Evolutionary conservation across 2,113 vertebrate genomes (phyloP).

Genomic region (Sinocyclocheilus grahami): DNA sequence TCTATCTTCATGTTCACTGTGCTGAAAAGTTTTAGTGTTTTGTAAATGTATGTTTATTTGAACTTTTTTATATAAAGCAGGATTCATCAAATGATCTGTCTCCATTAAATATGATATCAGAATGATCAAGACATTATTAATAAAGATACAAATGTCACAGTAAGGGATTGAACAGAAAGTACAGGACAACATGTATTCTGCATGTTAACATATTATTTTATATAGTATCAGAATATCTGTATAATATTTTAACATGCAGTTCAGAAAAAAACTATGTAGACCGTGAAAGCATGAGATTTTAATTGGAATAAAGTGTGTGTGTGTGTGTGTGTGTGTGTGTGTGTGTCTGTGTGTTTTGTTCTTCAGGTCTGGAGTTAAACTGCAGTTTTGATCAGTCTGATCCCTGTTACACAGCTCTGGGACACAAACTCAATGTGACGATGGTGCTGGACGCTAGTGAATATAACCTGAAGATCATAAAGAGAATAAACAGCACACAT

Average conservation of each 20-base stretch:
- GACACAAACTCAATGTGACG: not conserved
- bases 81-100: not conserved
- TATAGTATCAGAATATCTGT: not conserved
- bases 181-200: not conserved
- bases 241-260: not conserved
- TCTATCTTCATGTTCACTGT: not conserved
- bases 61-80: not conserved
- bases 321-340: too few relatives aligned
- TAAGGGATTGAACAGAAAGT: not conserved
- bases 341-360: too few relatives aligned
- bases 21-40: not conserved
- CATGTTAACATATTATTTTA: not conserved
- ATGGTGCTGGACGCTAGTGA: not conserved
- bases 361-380: not conserved
- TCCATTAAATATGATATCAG: not conserved
- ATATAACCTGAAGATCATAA: rapidly evolving
- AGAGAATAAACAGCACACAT: not conserved
- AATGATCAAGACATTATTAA: not conserved
- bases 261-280: not conserved
- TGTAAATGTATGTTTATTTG: not conserved
- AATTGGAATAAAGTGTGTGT: too few relatives aligned
- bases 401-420: constrained; percentile 34
- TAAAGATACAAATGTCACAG: not conserved
- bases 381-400: not conserved
- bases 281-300: not conserved